These are phyloP conservation scores for Lasioglossum marginatum DNA, from an alignment of 2,888 invertebrate species.

Conservation along the genomic window DNA sequence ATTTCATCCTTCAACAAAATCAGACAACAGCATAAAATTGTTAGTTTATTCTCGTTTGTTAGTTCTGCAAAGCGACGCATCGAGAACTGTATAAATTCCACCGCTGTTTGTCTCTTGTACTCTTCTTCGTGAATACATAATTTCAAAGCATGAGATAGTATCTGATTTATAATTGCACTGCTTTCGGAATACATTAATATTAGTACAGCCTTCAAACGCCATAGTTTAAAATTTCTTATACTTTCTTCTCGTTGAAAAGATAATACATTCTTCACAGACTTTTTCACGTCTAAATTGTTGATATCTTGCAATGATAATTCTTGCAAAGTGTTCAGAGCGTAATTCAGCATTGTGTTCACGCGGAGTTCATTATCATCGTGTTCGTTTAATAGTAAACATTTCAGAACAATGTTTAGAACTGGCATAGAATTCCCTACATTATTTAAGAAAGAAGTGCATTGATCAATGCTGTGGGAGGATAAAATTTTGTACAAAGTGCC, in stretches of 20 bases:
- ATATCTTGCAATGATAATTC: slow-evolving; percentile 9
- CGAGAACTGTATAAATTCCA: slow-evolving; percentile 69
- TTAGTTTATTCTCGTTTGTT: slow-evolving; percentile 78
- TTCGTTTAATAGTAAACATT: slow-evolving; percentile 28
- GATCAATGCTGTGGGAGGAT: slow-evolving; percentile 51
- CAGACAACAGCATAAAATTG: slow-evolving; percentile 83
- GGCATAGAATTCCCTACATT: slow-evolving; percentile 41
- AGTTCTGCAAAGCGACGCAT: slow-evolving; percentile 55
- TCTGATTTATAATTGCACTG: slow-evolving; percentile 28
- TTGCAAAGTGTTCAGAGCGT: slow-evolving; percentile 48
- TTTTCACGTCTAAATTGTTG: slow-evolving; percentile 20
- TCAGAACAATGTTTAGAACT: slow-evolving; percentile 55
- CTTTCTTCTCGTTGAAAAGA: slow-evolving; percentile 2
- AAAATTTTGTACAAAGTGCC: slow-evolving; percentile 53
- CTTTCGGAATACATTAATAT: slow-evolving; percentile 51
- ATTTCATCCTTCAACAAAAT: slow-evolving; percentile 87
- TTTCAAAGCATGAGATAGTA: slow-evolving; percentile 36
- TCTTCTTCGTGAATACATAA: slow-evolving; percentile 65
- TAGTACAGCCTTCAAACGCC: slow-evolving; percentile 44
- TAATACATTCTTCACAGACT: slow-evolving; percentile 1
- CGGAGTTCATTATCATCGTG: slow-evolving; percentile 28
- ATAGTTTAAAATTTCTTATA: slow-evolving; percentile 19
- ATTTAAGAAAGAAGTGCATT: slow-evolving; percentile 58
- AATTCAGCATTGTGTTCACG: slow-evolving; percentile 51
- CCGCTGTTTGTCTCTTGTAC: slow-evolving; percentile 64